Conservation (phyloP, 2,888 invertebrate genomes). For the Ochropleura plecta region DNA sequence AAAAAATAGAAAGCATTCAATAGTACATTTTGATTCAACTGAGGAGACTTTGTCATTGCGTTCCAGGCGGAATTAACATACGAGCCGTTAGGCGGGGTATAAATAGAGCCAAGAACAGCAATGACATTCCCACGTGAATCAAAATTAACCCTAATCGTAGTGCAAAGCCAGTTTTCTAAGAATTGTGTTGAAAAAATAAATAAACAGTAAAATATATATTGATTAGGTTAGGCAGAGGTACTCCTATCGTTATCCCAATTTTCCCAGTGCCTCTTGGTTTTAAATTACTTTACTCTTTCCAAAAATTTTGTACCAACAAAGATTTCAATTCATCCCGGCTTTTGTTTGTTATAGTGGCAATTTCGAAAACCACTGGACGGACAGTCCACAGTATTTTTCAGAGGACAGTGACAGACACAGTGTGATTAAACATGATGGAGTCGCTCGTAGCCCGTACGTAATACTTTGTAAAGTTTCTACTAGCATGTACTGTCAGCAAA, state of each 20-base stretch:
- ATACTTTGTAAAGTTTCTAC: not conserved
- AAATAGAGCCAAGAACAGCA: too few species aligned
- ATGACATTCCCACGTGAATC: too few species aligned
- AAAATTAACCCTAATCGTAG: too few species aligned
- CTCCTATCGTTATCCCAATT: not conserved
- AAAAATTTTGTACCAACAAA: not conserved
- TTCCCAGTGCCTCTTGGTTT: not conserved
- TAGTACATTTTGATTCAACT: too few species aligned
- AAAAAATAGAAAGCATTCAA: too few species aligned
- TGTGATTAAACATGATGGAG: conserved; percentile 5
- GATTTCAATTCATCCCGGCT: not conserved
- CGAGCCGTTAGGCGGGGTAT: too few species aligned
- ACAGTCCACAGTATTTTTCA: not conserved
- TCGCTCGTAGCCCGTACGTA: not conserved
- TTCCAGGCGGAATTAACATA: too few species aligned
- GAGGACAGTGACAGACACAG: not conserved
- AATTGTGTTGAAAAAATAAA: too few species aligned
- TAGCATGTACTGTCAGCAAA: not conserved
- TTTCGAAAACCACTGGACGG: not conserved
- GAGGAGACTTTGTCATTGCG: too few species aligned
- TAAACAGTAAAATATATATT: too few species aligned
- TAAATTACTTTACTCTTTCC: conserved; percentile 4
- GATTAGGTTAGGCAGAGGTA: not conserved
- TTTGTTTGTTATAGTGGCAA: not conserved
- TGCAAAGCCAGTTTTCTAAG: too few species aligned